These are phyloP conservation scores for Actinostola sp. DNA, from an alignment of 92 coral and sea anemone species.

Conservation along the genomic window DNA sequence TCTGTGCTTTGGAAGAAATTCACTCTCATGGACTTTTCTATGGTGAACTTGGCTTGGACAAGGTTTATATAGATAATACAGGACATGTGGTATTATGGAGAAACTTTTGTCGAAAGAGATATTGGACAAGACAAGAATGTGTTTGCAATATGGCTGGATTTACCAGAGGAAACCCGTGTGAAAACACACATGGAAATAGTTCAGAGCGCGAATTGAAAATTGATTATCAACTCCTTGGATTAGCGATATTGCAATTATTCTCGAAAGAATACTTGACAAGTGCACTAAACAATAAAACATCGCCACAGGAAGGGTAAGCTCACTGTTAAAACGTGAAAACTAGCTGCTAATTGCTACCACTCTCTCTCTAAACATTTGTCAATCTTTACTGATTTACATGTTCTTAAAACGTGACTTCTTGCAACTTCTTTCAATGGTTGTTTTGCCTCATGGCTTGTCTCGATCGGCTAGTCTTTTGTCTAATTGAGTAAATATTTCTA, in stretches of 20 bases:
- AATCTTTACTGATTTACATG: too few relatives aligned
- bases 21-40: slow-evolving; percentile 71
- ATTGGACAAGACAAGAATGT: slow-evolving; percentile 83
- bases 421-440: not conserved
- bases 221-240: slow-evolving; percentile 39
- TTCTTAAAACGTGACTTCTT: too few relatives aligned
- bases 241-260: slow-evolving; percentile 28
- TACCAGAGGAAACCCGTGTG: slow-evolving; percentile 56
- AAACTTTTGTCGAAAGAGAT: slow-evolving; percentile 78
- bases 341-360: slow-evolving; percentile 9
- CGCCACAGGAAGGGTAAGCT: slow-evolving; percentile 37
- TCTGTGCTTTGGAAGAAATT: slow-evolving; percentile 75
- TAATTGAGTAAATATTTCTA: not conserved
- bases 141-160: slow-evolving; percentile 67
- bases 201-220: slow-evolving; percentile 26
- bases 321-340: slow-evolving; percentile 11
- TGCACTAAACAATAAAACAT: slow-evolving; percentile 8
- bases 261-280: slow-evolving; percentile 31
- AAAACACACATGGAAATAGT: slow-evolving; percentile 45
- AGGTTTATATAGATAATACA: slow-evolving; percentile 58
- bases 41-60: slow-evolving; percentile 75
- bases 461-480: not conserved
- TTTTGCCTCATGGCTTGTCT: not conserved
- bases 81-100: slow-evolving; percentile 89
- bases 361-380: not conserved